Conservation (phyloP, 2,888 invertebrate species). For the Acanthosepion esculentum region DNA sequence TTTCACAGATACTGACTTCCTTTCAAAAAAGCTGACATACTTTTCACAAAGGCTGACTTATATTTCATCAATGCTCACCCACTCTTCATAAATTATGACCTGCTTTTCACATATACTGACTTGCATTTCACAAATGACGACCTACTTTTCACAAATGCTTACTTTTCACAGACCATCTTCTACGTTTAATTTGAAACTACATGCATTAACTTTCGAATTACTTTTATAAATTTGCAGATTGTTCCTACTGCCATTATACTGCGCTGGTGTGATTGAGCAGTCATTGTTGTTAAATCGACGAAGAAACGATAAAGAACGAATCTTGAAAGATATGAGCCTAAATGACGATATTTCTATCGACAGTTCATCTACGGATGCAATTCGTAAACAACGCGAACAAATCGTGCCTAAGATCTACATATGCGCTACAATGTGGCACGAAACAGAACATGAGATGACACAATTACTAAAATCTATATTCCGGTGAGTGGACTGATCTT, state of each 20-base stretch:
- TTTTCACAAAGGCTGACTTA: no score
- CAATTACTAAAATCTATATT: conserved; percentile 70
- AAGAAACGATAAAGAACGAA: conserved; percentile 84
- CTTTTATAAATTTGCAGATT: conserved; percentile 75
- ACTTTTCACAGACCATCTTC: neutral
- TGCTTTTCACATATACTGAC: no score
- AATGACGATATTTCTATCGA: conserved; percentile 59
- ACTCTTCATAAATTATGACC: no score
- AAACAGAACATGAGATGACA: conserved; percentile 70
- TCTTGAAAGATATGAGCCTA: conserved; percentile 57
- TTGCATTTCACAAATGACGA: no score
- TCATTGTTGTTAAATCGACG: conserved; percentile 92
- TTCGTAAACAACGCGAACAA: conserved; percentile 57
- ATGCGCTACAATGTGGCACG: conserved; percentile 74
- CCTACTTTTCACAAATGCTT: no score
- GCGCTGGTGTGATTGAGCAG: conserved; percentile 91
- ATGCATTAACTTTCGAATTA: neutral
- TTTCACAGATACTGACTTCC: no score
- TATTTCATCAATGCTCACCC: no score
- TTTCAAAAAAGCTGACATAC: no score
- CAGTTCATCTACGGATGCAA: conserved; percentile 57
- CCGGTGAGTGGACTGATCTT: conserved; percentile 57
- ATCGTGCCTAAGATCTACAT: conserved; percentile 67
- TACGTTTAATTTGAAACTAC: neutral
- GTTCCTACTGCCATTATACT: conserved; percentile 95